These are phyloP conservation scores for Adelosebastes latens DNA, from an alignment of 2,797 vertebrate genomes.

Conservation along the genomic window DNA sequence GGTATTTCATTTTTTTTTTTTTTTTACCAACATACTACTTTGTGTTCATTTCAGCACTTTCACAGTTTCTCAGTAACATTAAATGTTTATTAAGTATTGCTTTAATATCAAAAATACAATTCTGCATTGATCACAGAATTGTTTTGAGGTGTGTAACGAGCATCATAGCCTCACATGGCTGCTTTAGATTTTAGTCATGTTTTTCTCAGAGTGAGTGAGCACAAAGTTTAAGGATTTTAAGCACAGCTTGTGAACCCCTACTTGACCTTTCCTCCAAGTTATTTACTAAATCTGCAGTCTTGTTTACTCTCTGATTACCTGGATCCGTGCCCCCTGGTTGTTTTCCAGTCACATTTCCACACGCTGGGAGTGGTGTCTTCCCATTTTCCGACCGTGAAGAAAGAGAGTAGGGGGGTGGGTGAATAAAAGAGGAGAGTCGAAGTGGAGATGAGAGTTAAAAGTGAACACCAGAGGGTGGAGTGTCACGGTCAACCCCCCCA, in stretches of 20 bases:
- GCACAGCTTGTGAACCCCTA: conserved; percentile 18
- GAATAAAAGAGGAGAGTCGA: conserved; percentile 33
- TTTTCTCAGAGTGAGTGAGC: conserved; percentile 2
- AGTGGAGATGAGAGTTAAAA: conserved; percentile 66
- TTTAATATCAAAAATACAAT: not conserved
- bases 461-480: conserved; percentile 64
- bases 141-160: not conserved
- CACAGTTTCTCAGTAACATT: not conserved
- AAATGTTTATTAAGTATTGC: not conserved
- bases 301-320: conserved; percentile 64
- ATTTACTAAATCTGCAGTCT: conserved; percentile 59
- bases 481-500: conserved; percentile 37
- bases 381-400: conserved; percentile 37
- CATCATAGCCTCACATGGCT: not conserved
- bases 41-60: not conserved
- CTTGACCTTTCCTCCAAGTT: conserved; percentile 52
- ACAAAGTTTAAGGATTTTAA: conserved; percentile 39
- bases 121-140: not conserved
- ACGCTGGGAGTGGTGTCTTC: conserved; percentile 34
- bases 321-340: conserved; percentile 59
- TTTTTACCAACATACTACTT: not conserved
- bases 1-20: not conserved
- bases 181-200: not conserved
- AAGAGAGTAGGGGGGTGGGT: conserved; percentile 22
- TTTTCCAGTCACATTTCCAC: conserved; percentile 66